Evolutionary conservation across 1,140 invertebrate species (phyloP).

Genomic region (Cotesia chilonis): DNA sequence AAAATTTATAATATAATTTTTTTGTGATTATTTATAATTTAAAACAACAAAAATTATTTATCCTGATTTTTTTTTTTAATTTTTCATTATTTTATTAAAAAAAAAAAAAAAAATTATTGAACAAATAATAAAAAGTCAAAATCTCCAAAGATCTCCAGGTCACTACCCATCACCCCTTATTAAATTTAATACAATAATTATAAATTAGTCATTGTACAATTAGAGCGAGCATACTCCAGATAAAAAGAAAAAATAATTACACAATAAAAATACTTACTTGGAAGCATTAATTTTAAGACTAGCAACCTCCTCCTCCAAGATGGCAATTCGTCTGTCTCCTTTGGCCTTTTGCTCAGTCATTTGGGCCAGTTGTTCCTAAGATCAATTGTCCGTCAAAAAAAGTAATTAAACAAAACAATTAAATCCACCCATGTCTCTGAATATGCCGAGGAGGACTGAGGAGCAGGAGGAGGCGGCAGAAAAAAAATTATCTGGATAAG

Average conservation of each 20-base stretch:
- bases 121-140: too few relatives aligned
- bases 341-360: conserved; percentile 53
- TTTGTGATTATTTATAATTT: too few relatives aligned
- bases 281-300: conserved; percentile 49
- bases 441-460: background rate
- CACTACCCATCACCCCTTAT: background rate
- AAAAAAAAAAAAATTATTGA: too few relatives aligned
- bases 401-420: conserved; percentile 8
- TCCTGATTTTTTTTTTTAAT: too few relatives aligned
- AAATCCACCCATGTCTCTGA: background rate
- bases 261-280: conserved; percentile 53
- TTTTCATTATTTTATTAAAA: too few relatives aligned
- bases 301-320: conserved; percentile 57
- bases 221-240: background rate
- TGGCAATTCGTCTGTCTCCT: conserved; percentile 52
- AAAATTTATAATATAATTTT: too few relatives aligned
- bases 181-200: background rate
- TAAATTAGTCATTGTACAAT: background rate
- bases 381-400: conserved; percentile 29
- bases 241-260: background rate
- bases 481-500: background rate
- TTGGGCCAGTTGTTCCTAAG: conserved; percentile 55
- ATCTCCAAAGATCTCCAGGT: too few relatives aligned
- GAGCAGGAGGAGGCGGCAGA: background rate
- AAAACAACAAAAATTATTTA: too few relatives aligned